Conservation (phyloP, 2,113 vertebrate genomes). For the Meles meles region DNA sequence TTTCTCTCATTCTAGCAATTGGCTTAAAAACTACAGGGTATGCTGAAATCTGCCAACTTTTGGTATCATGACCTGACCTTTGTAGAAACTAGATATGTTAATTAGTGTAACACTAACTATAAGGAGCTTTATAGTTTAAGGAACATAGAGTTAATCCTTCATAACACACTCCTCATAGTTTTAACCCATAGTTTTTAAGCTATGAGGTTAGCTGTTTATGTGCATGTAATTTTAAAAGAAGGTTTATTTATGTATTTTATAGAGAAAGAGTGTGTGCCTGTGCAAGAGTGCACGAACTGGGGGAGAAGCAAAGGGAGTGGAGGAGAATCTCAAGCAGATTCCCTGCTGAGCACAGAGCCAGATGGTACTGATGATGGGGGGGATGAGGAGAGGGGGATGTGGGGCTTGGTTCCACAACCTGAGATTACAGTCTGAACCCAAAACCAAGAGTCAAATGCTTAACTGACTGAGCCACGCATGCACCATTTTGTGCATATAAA, state of each 20-base stretch:
- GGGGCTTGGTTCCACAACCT: background rate
- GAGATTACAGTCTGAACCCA: background rate
- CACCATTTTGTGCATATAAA: background rate
- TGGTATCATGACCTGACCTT: background rate
- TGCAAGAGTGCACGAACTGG: background rate
- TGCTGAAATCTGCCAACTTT: background rate
- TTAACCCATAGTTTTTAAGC: background rate
- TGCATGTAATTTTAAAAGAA: background rate
- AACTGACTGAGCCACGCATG: background rate
- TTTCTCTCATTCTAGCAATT: background rate
- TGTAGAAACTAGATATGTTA: background rate
- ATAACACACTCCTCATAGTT: background rate
- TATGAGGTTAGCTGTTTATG: background rate
- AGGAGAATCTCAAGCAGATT: background rate
- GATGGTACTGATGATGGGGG: background rate
- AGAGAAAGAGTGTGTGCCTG: background rate
- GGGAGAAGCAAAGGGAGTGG: background rate
- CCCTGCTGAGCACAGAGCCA: background rate
- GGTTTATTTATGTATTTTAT: background rate
- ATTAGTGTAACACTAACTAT: background rate
- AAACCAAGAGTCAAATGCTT: background rate
- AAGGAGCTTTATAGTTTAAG: background rate
- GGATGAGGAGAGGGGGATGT: background rate
- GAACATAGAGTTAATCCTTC: background rate
- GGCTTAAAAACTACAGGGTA: background rate